phyloP scores from a whole-genome alignment of 1,140 invertebrate species.

The Plodia interpunctella region DNA sequence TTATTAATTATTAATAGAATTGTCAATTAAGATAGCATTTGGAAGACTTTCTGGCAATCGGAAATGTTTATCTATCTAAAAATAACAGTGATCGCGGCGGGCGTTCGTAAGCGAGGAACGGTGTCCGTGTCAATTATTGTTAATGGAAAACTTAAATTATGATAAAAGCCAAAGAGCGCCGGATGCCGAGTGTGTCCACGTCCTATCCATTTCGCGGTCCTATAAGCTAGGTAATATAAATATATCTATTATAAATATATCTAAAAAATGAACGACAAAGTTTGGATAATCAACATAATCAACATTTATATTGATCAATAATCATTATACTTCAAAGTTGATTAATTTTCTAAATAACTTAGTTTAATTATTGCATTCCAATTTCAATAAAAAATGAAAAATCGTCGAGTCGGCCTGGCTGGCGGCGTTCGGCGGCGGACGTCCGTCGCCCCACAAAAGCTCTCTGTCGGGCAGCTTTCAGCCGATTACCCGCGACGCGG shows the following conservation, averaged over 20 bases:
- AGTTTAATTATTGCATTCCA: background rate
- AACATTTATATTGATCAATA: too few relatives aligned
- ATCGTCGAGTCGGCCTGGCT: background rate
- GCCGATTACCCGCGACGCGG: slow-evolving; percentile 65
- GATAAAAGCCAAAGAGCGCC: slow-evolving; percentile 69
- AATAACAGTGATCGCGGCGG: slow-evolving; percentile 65
- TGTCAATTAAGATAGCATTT: slow-evolving; percentile 70
- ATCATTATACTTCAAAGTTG: too few relatives aligned
- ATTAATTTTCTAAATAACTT: too few relatives aligned
- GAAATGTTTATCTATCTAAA: slow-evolving; percentile 73
- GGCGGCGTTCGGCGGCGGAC: slow-evolving; percentile 7
- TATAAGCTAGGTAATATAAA: too few relatives aligned
- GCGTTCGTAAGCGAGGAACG: slow-evolving; percentile 72
- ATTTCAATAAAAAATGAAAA: slow-evolving; percentile 9
- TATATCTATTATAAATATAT: too few relatives aligned
- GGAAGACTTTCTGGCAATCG: slow-evolving; percentile 63
- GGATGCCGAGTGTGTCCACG: slow-evolving; percentile 54
- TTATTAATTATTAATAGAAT: slow-evolving; percentile 72
- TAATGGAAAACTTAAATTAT: slow-evolving; percentile 78
- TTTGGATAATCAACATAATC: too few relatives aligned
- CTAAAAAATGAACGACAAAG: too few relatives aligned
- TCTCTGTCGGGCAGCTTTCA: slow-evolving; percentile 62
- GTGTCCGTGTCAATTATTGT: slow-evolving; percentile 75
- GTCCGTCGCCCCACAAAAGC: slow-evolving; percentile 45
- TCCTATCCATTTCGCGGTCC: slow-evolving; percentile 18